These are phyloP conservation scores for Heliconius charithonia DNA, from an alignment of 2,888 invertebrate genomes.

Conservation along the genomic window DNA sequence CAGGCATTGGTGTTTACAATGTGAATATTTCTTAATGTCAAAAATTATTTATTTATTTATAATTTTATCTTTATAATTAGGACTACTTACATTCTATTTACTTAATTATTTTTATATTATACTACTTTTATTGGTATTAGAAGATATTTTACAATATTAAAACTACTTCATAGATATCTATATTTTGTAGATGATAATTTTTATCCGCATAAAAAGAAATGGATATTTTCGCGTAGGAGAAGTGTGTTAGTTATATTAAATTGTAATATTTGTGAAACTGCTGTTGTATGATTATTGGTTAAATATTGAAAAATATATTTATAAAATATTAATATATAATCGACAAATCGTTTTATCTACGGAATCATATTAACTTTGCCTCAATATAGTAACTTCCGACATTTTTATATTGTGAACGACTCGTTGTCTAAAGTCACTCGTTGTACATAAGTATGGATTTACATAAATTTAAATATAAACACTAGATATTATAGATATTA, in stretches of 20 bases:
- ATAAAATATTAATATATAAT: neutral
- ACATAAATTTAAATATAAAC: neutral
- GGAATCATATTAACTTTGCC: neutral
- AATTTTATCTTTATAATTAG: constrained; percentile 11
- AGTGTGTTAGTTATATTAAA: neutral
- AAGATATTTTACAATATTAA: constrained; percentile 20
- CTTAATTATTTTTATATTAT: constrained; percentile 9
- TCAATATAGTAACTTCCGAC: neutral
- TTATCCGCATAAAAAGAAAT: neutral
- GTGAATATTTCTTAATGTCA: neutral
- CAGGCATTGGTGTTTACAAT: constrained; percentile 8
- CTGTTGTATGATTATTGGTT: neutral
- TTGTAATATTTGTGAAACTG: constrained; percentile 11
- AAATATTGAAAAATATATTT: neutral
- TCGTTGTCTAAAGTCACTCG: neutral
- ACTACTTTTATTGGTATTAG: constrained; percentile 20
- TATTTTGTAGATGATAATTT: constrained; percentile 16
- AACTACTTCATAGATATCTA: constrained; percentile 12
- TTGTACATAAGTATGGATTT: neutral
- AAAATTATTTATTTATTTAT: constrained; percentile 6
- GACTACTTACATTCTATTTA: neutral
- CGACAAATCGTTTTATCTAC: neutral
- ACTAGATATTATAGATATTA: neutral
- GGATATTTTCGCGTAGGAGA: constrained; percentile 2
- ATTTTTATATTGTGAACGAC: neutral